phyloP scores from a whole-genome alignment of 2,888 invertebrate genomes.

The Mythimna pallens region DNA sequence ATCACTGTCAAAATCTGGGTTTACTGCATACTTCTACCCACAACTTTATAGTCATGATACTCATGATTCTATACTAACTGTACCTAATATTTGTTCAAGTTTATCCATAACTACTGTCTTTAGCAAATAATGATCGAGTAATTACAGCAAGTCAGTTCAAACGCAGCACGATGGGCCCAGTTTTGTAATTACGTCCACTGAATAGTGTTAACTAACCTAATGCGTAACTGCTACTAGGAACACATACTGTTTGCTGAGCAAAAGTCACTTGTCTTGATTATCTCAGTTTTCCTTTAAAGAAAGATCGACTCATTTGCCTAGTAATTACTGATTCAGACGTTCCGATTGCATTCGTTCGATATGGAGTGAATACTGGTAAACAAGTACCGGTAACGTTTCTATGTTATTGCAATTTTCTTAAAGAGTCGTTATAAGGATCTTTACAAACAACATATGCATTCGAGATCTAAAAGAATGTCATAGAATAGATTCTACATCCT shows the following conservation, averaged over 20 bases:
- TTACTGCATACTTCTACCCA: not conserved
- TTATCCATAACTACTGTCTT: not conserved
- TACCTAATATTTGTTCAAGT: not conserved
- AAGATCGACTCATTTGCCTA: constrained; percentile 61
- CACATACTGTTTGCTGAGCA: constrained; percentile 64
- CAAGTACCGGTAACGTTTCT: constrained; percentile 41
- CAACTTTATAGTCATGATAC: not conserved
- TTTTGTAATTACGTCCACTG: constrained; percentile 71
- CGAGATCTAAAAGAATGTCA: constrained; percentile 21
- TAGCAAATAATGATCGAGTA: constrained; percentile 38
- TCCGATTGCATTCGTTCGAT: constrained; percentile 33
- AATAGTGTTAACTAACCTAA: constrained; percentile 70
- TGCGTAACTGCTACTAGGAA: constrained; percentile 69
- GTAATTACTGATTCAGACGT: constrained; percentile 56
- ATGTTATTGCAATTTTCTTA: constrained; percentile 15
- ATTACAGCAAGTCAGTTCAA: constrained; percentile 45
- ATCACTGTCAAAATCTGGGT: not conserved
- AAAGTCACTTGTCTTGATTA: constrained; percentile 64
- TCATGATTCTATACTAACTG: not conserved
- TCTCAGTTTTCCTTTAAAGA: constrained; percentile 65
- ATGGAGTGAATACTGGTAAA: constrained; percentile 26
- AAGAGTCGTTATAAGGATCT: constrained; percentile 2
- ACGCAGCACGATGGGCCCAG: constrained; percentile 68
- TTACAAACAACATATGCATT: constrained; percentile 23
- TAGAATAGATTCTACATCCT: constrained; percentile 14